Evolutionary conservation across 2,113 vertebrate genomes (phyloP), one percentile per base, ranked within the genome.

Genomic region (Dendropsophus ebraccatus): DNA sequence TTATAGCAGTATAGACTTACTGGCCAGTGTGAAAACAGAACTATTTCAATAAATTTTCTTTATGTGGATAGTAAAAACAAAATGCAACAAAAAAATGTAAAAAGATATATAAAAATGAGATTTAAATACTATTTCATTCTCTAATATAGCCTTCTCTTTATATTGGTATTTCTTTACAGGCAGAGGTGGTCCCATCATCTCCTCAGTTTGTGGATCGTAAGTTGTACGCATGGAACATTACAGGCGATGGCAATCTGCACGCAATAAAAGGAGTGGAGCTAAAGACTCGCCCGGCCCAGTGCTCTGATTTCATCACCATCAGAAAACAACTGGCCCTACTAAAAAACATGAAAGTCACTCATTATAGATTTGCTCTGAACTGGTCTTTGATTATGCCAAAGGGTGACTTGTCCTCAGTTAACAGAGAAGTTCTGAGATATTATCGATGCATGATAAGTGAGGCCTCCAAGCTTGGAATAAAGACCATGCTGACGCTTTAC

Each of bases 321-420:
- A 95, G 91, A 87, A 92, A 89, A 65, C 96, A 97, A 32, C 89
- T 98, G 1, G 90, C 90, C 28, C 92, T 98, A 81, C 88, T 99
- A 82, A 93, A 91, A 6, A 93, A 90, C 54, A 93, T 96, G 62
- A 96, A 95, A 87, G 93, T 97, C 25, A 94, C 95, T 14, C 95
- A 98, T 87, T 99, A 97, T 82, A 93, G 95, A 88, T 99, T 99
- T 54, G 96, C 97, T 56, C 94, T 99, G 56, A 96, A 97, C 90
- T 99, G 98, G 98, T 93, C 96, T 5, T 92, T 96, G 3, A 93
- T 99, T 90, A 90, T 99, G 87, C 97, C 97, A 67, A 91, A 93
- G 0, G 97, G 96, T 50, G 92, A 96, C 87, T 69, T 92, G 78
- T 94, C 94, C 0, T 78, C 83, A 5, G 89, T 94, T 10, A 96